Evolutionary conservation across 92 coral and sea anemone species (phyloP).

Genomic region (Montipora capitata): DNA sequence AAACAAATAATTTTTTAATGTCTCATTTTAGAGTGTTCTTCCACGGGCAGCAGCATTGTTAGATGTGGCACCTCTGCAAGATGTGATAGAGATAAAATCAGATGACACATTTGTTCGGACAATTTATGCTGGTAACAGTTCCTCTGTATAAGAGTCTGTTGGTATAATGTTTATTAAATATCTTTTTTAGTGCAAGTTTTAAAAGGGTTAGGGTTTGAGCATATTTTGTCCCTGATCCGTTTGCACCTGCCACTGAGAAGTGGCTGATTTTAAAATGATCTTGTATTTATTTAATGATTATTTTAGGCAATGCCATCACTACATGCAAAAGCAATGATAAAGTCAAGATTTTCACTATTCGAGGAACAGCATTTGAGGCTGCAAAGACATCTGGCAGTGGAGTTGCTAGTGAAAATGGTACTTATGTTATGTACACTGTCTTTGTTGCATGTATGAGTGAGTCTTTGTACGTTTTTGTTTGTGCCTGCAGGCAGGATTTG

Average conservation of each 20-base stretch:
- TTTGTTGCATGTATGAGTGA: not conserved
- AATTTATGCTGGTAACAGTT: slow-evolving; percentile 89
- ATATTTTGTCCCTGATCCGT: no score
- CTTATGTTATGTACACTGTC: not conserved
- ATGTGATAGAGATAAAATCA: slow-evolving; percentile 92
- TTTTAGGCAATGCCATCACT: slow-evolving; percentile 93
- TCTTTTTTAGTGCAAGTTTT: not conserved
- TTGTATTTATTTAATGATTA: no score
- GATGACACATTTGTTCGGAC: slow-evolving; percentile 98
- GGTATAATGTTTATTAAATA: not conserved
- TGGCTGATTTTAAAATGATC: no score
- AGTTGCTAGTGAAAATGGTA: slow-evolving; percentile 90
- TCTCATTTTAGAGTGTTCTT: slow-evolving; percentile 81
- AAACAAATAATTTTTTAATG: no score
- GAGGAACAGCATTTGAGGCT: slow-evolving; percentile 97
- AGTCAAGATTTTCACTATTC: slow-evolving; percentile 89
- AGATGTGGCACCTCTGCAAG: slow-evolving; percentile 96
- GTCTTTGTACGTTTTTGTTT: no score
- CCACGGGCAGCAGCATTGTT: slow-evolving; percentile 97
- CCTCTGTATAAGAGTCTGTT: not conserved
- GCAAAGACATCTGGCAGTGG: slow-evolving; percentile 87
- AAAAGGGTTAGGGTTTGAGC: no score
- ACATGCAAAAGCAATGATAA: slow-evolving; percentile 92
- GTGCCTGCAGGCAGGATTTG: no score
- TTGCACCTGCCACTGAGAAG: no score